Base-by-base conservation (phyloP, 1,140 invertebrate genomes). In the Procambarus virginalis region DNA sequence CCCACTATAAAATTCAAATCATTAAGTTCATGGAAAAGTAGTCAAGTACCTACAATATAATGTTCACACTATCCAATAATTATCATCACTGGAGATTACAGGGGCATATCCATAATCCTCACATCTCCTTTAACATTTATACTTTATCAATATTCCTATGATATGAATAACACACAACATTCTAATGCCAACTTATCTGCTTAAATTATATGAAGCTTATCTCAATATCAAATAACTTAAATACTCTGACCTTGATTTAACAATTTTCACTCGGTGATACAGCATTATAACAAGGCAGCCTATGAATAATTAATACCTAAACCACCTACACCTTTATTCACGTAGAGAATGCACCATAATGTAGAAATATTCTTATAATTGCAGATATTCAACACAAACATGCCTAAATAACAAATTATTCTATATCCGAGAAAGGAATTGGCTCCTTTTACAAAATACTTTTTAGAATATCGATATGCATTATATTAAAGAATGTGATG, bases 131-230 rank as follows among this genome's bases (percentile, higher is more conserved):
- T 64, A 89, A 84, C 81, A 89, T 76, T 84, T 78, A 84, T 45
- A 88, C 75, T 88, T 86, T 81, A 88, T 88, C 86, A 81, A 81
- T 88, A 88, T 81, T 81, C 58, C 80, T 89, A 89, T 89, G 81
- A 89, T 89, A 84, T 84, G 75, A 84, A 55, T 88, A 88, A 84
- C 87, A 89, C 64, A 89, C 87, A 89, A 84, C 81, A 89, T 83
- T 89, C 75, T 89, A 89, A 89, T 84, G 87, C 80, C 75, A 89
- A 89, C 87, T 89, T 58, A 84, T 68, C 76, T 83, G 82, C 55
- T 83, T 58, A 77, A 89, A 78, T 77, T 60, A 68, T 83, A 78
- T 58, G 75, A 77, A 73, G 22, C 68, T 75, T 77, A 58, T 77
- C 51, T 76, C 70, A 55, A 86, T 60, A 46, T 22, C 46, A 86